phyloP scores from a whole-genome alignment of 2,113 vertebrate genomes.

The Ibidorhyncha struthersii region DNA sequence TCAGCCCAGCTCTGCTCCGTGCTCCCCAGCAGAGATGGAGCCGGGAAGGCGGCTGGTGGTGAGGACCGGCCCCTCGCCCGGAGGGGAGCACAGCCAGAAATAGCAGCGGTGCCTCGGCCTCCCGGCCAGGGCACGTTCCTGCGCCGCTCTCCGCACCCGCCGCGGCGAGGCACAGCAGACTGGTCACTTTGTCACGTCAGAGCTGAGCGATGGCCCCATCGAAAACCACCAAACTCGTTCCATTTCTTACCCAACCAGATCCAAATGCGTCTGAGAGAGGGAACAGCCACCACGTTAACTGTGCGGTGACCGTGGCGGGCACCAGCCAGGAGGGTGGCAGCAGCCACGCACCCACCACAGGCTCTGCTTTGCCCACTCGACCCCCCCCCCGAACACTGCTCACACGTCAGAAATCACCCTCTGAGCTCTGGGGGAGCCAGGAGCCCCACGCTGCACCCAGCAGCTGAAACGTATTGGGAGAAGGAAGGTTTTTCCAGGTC shows the following conservation, averaged over 20 bases:
- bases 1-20: rapidly evolving
- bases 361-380: rapidly evolving
- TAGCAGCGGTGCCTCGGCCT: neutral
- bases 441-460: rapidly evolving
- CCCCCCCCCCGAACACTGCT: neutral
- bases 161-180: neutral
- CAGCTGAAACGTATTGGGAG: rapidly evolving
- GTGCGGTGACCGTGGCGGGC: neutral
- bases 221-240: constrained; percentile 51
- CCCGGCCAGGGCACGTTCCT: neutral
- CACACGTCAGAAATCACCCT: rapidly evolving
- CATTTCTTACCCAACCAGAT: constrained; percentile 53
- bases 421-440: rapidly evolving
- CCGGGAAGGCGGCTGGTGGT: neutral
- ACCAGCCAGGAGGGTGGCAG: neutral
- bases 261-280: neutral
- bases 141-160: rapidly evolving
- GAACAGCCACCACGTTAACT: neutral
- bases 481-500: neutral
- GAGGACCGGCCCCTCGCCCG: neutral
- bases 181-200: constrained; percentile 17
- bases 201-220: neutral
- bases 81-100: neutral
- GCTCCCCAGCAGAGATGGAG: neutral
- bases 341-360: rapidly evolving